Conservation (phyloP, 2,888 invertebrate genomes). For the Hermaeophaga mercurialis region DNA sequence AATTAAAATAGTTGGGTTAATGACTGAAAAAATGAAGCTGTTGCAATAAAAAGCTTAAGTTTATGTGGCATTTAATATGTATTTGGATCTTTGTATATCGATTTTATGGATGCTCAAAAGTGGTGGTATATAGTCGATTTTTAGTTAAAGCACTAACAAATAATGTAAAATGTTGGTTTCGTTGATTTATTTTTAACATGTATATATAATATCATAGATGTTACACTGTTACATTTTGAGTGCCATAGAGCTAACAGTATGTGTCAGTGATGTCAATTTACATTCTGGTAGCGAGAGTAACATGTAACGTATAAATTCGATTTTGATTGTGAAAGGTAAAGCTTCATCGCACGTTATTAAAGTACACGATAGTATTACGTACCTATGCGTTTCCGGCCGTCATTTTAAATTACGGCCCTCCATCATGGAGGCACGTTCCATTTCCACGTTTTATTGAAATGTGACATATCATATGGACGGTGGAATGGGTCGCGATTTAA, state of each 20-base stretch:
- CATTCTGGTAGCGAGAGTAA: slow-evolving; percentile 1
- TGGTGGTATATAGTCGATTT: no score
- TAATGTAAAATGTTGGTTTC: no score
- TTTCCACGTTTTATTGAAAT: slow-evolving; percentile 23
- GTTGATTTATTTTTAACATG: no score
- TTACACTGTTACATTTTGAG: not conserved
- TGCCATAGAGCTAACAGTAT: not conserved
- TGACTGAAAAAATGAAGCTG: no score
- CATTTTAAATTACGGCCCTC: slow-evolving; percentile 21
- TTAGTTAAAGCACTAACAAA: no score
- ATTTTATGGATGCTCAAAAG: no score
- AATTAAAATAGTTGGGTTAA: no score
- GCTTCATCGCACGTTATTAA: slow-evolving; percentile 25
- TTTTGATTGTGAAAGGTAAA: slow-evolving; percentile 21
- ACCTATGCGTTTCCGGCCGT: slow-evolving; percentile 22
- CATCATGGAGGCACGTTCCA: slow-evolving; percentile 19
- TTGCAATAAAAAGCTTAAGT: no score
- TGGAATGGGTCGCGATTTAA: slow-evolving; percentile 14
- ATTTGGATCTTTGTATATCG: no score
- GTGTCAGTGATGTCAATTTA: slow-evolving; percentile 4
- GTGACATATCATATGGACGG: slow-evolving; percentile 18
- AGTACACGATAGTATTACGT: slow-evolving; percentile 18
- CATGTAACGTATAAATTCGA: slow-evolving; percentile 20
- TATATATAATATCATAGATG: no score
- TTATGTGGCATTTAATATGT: no score